Base-by-base conservation (phyloP, 2,888 invertebrate genomes). In the Lacanobia wlatinum region DNA sequence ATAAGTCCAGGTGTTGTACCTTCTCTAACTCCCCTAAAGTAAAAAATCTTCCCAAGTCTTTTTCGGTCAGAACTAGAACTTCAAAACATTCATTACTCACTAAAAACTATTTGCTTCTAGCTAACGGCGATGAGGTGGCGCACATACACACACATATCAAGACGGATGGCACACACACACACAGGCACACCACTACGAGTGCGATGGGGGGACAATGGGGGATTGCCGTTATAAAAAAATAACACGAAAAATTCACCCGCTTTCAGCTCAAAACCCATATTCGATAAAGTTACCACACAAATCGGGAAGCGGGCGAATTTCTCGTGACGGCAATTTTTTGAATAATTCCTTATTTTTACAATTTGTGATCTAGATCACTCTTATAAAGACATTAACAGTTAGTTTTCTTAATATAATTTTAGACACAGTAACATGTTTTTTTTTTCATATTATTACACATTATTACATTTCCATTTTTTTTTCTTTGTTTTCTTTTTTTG, bases 311-410 rank as follows among this genome's bases (percentile, higher is more conserved):
- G 85, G 85, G 81, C 82, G 87, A 88, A 88, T 90, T 90, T 91
- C 89, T 89, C 84, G 89, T 88, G 89, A 90, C 90, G 95, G 94
- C 94, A 93, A 92, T 90, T 85, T 89, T 77, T 79, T 58, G 53
- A 83, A 92, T 93, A 92, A 95, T 95, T 95, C 95, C 95, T 95
- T 94, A 91, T 90, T 90, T 91, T 91, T 93, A 94, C 90, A 92
- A 89, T 91, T 91, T 91, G 95, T 95, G 95, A 96, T 94, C 83
- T 94, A 94, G 92, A 94, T 96, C 95, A 95, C 96, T 91, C 90
- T 90, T 93, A 94, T 95, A 96, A 96, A 96, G 96, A 96, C 96
- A 96, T 96, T 96, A 96, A 95, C 95, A 94, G 91, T 91, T 95
- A 95, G 94, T 93, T 93, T 90, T 89, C 88, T 84, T 83, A 86